phyloP scores from a whole-genome alignment of 2,888 invertebrate genomes.

The Dryadula phaetusa region DNA sequence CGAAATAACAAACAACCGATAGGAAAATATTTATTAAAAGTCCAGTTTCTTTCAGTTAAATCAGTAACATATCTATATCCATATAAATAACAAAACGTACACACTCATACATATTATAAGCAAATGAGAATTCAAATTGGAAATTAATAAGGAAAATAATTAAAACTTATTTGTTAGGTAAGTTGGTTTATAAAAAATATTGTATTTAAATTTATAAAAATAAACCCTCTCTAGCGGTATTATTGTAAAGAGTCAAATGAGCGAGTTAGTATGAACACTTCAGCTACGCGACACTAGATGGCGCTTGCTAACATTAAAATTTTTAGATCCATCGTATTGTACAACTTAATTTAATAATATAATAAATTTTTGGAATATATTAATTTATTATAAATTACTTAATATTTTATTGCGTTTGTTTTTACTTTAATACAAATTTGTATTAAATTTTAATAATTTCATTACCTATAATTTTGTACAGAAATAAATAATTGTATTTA shows the following conservation, averaged over 20 bases:
- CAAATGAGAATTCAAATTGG: conserved; percentile 1
- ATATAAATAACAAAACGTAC: too few species aligned
- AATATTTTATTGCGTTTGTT: too few species aligned
- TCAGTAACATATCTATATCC: too few species aligned
- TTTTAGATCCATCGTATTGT: neutral
- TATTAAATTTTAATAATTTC: too few species aligned
- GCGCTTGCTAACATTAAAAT: neutral
- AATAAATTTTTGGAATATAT: neutral
- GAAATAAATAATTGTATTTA: too few species aligned
- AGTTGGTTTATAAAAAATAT: neutral
- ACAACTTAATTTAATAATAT: neutral
- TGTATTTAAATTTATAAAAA: neutral
- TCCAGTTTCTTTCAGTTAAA: too few species aligned
- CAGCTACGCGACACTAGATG: conserved; percentile 20
- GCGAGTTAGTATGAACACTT: neutral
- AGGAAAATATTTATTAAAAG: too few species aligned
- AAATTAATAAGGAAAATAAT: neutral
- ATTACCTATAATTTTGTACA: too few species aligned
- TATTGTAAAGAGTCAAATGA: neutral
- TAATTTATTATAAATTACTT: too few species aligned
- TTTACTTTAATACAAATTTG: too few species aligned
- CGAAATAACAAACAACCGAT: too few species aligned
- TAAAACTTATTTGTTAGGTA: neutral
- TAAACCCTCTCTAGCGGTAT: conserved; percentile 29
- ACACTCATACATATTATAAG: too few species aligned